These are phyloP conservation scores for Marisa cornuarietis DNA, from an alignment of 1,140 invertebrate genomes.

Conservation along the genomic window DNA sequence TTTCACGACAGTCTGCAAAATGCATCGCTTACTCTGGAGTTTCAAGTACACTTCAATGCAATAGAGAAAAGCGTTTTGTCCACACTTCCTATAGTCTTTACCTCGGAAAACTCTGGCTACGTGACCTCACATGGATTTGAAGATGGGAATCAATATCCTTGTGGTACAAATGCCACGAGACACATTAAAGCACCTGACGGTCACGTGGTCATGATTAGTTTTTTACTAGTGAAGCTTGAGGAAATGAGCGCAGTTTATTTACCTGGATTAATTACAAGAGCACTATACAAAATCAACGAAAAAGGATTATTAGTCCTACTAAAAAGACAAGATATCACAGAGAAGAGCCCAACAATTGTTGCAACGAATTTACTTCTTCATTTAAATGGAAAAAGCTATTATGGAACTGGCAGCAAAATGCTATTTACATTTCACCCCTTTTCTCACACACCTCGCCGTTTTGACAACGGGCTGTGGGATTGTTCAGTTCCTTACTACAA, in stretches of 20 bases:
- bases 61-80: too few species aligned
- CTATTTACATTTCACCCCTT: neutral
- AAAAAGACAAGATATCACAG: neutral
- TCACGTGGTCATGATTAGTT: neutral
- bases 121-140: neutral
- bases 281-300: neutral
- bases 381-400: neutral
- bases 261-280: too few species aligned
- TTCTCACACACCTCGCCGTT: neutral
- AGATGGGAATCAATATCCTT: neutral
- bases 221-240: neutral
- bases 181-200: neutral
- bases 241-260: neutral
- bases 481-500: slow-evolving; percentile 13
- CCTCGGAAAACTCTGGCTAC: neutral
- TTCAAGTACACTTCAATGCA: too few species aligned
- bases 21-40: too few species aligned
- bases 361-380: neutral
- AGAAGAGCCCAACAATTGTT: neutral
- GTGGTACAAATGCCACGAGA: neutral
- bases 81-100: neutral
- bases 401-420: slow-evolving; percentile 6
- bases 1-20: too few species aligned
- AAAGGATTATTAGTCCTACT: neutral
- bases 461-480: neutral